Conservation (phyloP, 2,797 vertebrate genomes). For the Spondyliosoma cantharus region DNA sequence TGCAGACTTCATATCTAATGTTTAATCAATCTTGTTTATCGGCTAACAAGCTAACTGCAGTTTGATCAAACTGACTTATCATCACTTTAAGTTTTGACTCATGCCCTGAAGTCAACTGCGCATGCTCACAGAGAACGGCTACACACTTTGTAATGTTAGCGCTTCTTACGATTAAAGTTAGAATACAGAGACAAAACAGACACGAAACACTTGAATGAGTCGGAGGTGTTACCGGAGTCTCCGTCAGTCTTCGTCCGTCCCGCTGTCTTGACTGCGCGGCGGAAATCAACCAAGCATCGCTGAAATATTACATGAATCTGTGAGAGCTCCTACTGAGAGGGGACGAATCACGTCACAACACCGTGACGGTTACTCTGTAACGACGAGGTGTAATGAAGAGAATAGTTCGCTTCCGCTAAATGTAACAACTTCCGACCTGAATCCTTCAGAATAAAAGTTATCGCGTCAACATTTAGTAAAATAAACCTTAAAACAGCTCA, state of each 20-base stretch:
- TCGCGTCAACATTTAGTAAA: neutral
- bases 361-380: fast-evolving
- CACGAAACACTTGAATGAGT: neutral
- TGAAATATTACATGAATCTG: too few species aligned
- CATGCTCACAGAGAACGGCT: constrained; percentile 1
- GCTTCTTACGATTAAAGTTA: too few species aligned
- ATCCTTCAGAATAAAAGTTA: constrained; percentile 37
- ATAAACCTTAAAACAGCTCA: too few species aligned
- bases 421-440: constrained; percentile 1
- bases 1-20: neutral
- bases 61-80: too few species aligned
- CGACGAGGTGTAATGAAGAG: neutral
- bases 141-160: too few species aligned
- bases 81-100: too few species aligned
- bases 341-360: neutral
- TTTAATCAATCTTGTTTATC: neutral
- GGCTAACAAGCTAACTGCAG: neutral
- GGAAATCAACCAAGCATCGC: neutral
- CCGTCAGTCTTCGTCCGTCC: neutral
- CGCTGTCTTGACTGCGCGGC: neutral
- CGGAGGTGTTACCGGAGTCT: neutral
- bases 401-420: neutral
- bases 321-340: neutral
- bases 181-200: too few species aligned
- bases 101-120: constrained; percentile 14